Base-by-base conservation (phyloP, 2,797 vertebrate genomes). In the Myioborus melanocephalus region DNA sequence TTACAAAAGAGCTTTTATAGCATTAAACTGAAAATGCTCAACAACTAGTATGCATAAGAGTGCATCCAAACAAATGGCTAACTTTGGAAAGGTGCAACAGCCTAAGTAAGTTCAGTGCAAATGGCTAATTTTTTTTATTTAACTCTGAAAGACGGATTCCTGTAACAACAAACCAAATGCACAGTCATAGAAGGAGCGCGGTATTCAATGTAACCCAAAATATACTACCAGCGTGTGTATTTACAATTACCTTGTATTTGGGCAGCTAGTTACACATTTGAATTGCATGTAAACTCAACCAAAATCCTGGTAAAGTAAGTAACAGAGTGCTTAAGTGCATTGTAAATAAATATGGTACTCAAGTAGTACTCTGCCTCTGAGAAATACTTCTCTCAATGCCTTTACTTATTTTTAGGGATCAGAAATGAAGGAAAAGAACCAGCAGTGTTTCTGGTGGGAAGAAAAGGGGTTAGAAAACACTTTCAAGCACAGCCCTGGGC, bases 81-180 rank as follows among this genome's bases (percentile, higher is more conserved):
- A 96, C 96, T 98, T 97, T 97, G 92, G 97, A 96, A 98, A 98
- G 98, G 98, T 98, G 98, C 96, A 87, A 97, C 91, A 97, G 97
- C 75, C 80, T 95, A 96, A 79, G 70, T n/a, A 95, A 96, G 83
- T 96, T 95, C 97, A 98, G 97, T 98, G 97, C 97, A 98, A 97
- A 97, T 88, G 88, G 93, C 82, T 92, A 91, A 87, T 84, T 97
- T 93, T 97, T 81, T 81, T 82, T 26, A 88, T 75, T 83, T 76
- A 79, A 79, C 52, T 96, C 77, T 72, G 76, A 94, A 90, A 65
- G 87, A 86, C 13, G 13, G 65, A 89, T 60, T 91, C 87, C 85
- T 95, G 84, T 84, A 94, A 81, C 66, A 49, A 72, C 39, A 78
- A 89, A 88, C 87, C 94, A 91, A 92, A 96, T 94, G 95, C 18